Base-by-base conservation (phyloP, 2,888 invertebrate species). In the Malthinus flaveolus region DNA sequence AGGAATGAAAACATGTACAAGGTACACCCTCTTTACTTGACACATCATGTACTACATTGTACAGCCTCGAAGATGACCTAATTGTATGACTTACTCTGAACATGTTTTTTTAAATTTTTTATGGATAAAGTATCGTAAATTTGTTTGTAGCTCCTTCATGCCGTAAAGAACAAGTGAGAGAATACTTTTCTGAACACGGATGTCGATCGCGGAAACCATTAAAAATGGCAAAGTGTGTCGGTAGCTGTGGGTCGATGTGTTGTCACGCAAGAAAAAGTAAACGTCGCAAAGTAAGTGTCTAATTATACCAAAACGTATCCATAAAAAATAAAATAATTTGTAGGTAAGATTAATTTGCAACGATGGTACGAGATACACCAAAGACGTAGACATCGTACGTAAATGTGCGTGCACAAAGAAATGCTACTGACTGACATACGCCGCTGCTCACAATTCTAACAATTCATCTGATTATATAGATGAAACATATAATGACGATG, bases 381-480 rank as follows among this genome's bases (percentile, higher is more conserved):
- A 95, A 85, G 94, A 96, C 76, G 89, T 97, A 74, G 96, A 97
- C 75, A 92, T 97, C 78, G 94, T 97, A 76, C 90, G 96, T 77
- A 96, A 96, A 80, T 97, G 97, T 81, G 93, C 94, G 68, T 97
- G 97, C 84, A 90, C 90, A 71, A 92, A 93, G 82, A 93, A 93
- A 83, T 95, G 94, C 82, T 87, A 88, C 85, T 88, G 84, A 84
- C 84, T 84, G 83, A 81, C 80, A 81, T 78, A 83, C 79, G 84
- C 83, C 83, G 82, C 84, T 84, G 82, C 79, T 77, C 77, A 78
- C 78, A 78, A 73, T 77, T 77, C 78, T 77, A 75, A 77, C 75
- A 69, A 67, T 44, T 62, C 62, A 15, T 62, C 62, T 56, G 50
- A 50, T n/a, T 49, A 45, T 32, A 56, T 59, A 52, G 56, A 56